Evolutionary conservation across 2,888 invertebrate species (phyloP).

Genomic region (Thysanoteuthis rhombus): DNA sequence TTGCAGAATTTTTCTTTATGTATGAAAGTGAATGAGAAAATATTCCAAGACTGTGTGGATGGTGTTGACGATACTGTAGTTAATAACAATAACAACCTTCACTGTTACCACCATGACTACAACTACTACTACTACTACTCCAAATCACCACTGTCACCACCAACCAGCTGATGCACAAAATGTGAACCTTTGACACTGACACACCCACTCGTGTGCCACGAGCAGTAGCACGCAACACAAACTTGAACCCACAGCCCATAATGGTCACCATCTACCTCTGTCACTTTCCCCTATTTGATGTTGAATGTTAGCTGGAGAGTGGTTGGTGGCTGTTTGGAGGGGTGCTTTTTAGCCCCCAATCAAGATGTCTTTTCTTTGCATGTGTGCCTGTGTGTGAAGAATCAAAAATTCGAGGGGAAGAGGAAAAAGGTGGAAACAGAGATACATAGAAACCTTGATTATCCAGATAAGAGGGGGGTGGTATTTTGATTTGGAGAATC

Average conservation of each 20-base stretch:
- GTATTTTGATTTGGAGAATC: too few relatives aligned
- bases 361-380: not conserved
- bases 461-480: not conserved
- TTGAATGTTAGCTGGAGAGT: not conserved
- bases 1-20: not conserved
- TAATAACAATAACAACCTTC: not conserved
- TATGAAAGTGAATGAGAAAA: not conserved
- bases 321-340: not conserved
- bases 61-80: conserved; percentile 12
- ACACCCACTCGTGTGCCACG: not conserved
- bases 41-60: not conserved
- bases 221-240: not conserved
- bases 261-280: not conserved
- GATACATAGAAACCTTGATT: too few relatives aligned
- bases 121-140: not conserved
- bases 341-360: too few relatives aligned
- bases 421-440: too few relatives aligned
- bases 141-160: too few relatives aligned
- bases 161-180: not conserved
- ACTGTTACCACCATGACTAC: not conserved
- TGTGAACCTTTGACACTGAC: not conserved
- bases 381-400: not conserved
- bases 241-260: not conserved
- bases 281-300: not conserved
- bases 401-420: not conserved